Evolutionary conservation across 2,888 invertebrate species (phyloP).

Genomic region (Eumerus sabulonum): DNA sequence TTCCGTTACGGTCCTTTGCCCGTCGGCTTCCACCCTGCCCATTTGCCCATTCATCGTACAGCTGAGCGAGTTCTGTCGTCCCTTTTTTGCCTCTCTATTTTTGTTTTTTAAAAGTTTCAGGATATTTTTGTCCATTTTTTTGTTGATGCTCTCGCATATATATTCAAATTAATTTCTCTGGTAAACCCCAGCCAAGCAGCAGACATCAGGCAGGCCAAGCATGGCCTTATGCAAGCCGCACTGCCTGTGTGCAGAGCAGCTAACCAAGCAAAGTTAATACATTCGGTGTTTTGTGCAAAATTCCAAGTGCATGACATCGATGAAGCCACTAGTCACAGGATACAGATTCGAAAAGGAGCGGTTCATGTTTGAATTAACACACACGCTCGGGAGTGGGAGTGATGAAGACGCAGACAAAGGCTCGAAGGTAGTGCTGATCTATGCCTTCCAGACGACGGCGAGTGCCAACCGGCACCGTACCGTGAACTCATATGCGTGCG

Average conservation of each 20-base stretch:
- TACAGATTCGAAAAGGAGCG: slow-evolving; percentile 7
- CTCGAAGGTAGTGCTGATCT: slow-evolving; percentile 15
- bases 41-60: slow-evolving; percentile 4
- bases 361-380: slow-evolving; percentile 45
- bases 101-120: slow-evolving; percentile 28
- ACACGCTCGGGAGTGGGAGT: background rate
- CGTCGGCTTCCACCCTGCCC: background rate
- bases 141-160: slow-evolving; percentile 1
- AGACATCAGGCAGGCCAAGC: no score
- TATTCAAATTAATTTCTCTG: slow-evolving; percentile 63
- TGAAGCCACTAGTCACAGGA: slow-evolving; percentile 26
- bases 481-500: slow-evolving; percentile 39
- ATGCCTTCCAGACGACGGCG: slow-evolving; percentile 38
- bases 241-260: slow-evolving; percentile 10
- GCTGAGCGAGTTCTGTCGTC: slow-evolving; percentile 20
- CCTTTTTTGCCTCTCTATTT: slow-evolving; percentile 10
- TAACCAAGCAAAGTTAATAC: slow-evolving; percentile 47
- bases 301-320: slow-evolving; percentile 64
- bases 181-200: slow-evolving; percentile 25
- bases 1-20: no score
- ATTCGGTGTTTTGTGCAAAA: slow-evolving; percentile 46
- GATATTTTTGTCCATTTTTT: slow-evolving; percentile 10
- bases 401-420: background rate
- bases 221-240: no score
- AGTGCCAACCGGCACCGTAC: background rate